Evolutionary conservation across 2,888 invertebrate genomes (phyloP), one percentile per base, ranked within the genome.

Genomic region (Polydrusus pterygomalis): DNA sequence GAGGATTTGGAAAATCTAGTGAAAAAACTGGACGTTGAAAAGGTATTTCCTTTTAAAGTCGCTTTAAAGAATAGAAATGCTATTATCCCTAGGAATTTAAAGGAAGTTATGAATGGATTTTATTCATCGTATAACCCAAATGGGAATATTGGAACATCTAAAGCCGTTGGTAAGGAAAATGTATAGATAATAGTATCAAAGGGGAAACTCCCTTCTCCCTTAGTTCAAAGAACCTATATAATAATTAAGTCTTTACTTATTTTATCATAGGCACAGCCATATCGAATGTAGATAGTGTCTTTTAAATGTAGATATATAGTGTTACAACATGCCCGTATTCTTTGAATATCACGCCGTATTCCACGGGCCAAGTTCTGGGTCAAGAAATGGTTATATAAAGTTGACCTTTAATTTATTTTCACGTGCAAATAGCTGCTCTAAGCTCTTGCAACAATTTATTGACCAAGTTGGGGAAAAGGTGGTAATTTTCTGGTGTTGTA

Each of bases 71-170:
- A 45, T 64, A 58, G 81, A 17, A 67, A 68, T 54, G 64, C 80
- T 25, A 74, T 71, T 62, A 73, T 86, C 45, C 82, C 84, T 7
- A 75, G 79, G 17, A 80, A 83, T 77, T 80, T 87, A 25, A 83
- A 83, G 73, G 77, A 83, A 34, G 68, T 85, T 17, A 77, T 84
- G 7, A 74, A 81, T 47, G 84, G 83, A 40, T 84, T 82, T 78
- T 81, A 84, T 72, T 85, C 84, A 7, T 80, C 85, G 15, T 88
- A 85, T 77, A 84, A 84, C 64, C 85, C 86, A 0, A 87, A 85
- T 78, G 84, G 82, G 15, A 81, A 85, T 70, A 78, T 87, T 70
- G 80, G 80, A 38, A 78, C 83, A 20, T 83, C 85, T 47, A 83
- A 86, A 78, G 80, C 81, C 15, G 83, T 83, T 77, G 85, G 87